A percentile compares a stretch with the other conserved stretches of the same genome.
phyloP scores from a whole-genome alignment of 2,797 vertebrate genomes.

The Craterocephalus amniculus region DNA sequence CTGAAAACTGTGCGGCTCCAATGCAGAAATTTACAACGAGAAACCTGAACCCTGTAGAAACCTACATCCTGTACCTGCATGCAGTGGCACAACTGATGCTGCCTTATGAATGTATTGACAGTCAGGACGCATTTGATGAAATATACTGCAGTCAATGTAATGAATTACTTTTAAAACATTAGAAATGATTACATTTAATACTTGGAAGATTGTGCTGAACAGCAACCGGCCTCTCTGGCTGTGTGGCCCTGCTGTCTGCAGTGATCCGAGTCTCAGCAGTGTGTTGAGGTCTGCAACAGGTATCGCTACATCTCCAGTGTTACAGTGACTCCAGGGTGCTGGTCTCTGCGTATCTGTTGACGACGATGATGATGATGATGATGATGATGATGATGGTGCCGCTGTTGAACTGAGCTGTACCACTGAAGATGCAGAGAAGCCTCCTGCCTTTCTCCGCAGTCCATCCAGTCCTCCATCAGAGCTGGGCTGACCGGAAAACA shows the following conservation, averaged over 20 bases:
- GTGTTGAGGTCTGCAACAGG: slow-evolving; percentile 55
- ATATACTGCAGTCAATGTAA: not conserved
- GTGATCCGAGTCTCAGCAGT: slow-evolving; percentile 55
- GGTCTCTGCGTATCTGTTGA: slow-evolving; percentile 28
- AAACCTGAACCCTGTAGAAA: too few relatives aligned
- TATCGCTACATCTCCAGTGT: slow-evolving; percentile 61
- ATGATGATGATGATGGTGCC: slow-evolving; percentile 18
- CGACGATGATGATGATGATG: slow-evolving; percentile 18
- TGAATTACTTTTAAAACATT: too few relatives aligned
- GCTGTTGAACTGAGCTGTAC: slow-evolving; percentile 44
- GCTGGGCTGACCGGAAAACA: slow-evolving; percentile 56
- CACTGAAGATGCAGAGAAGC: slow-evolving; percentile 68
- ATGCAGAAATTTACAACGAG: not conserved
- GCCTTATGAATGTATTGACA: not conserved
- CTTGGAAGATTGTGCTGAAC: too few relatives aligned
- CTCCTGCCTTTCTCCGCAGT: slow-evolving; percentile 52
- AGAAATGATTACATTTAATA: too few relatives aligned
- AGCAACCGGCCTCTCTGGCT: not conserved
- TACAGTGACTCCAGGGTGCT: slow-evolving; percentile 47
- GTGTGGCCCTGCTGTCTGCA: slow-evolving; percentile 62
- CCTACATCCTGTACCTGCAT: too few relatives aligned
- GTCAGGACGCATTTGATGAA: not conserved
- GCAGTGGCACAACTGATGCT: not conserved
- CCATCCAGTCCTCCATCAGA: slow-evolving; percentile 49
- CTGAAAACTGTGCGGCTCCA: not conserved